These are phyloP conservation scores for Elachura formosa DNA, from an alignment of 2,113 vertebrate species.

Conservation along the genomic window DNA sequence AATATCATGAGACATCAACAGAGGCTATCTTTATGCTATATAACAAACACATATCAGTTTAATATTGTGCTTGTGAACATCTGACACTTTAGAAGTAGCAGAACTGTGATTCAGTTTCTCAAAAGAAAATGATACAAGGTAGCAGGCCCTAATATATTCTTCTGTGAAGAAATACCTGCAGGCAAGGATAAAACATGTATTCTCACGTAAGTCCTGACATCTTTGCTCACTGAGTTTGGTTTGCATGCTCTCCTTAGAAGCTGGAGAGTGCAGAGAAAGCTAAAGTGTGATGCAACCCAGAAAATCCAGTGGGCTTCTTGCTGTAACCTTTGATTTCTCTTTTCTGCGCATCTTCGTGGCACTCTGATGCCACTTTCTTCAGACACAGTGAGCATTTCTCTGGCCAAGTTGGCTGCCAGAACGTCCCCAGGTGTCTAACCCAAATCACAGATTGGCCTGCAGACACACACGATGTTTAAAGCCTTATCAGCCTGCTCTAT, in stretches of 20 bases:
- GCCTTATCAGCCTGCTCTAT: neutral
- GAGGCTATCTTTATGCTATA: neutral
- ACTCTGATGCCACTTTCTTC: rapidly evolving
- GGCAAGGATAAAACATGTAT: neutral
- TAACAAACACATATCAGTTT: constrained; percentile 20
- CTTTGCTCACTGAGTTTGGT: neutral
- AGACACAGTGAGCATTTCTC: rapidly evolving
- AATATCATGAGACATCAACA: constrained; percentile 34
- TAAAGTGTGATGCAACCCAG: neutral
- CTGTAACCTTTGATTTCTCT: neutral
- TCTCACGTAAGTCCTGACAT: neutral
- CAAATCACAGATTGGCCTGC: neutral
- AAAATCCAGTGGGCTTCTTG: neutral
- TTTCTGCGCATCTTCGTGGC: rapidly evolving
- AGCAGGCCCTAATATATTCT: neutral
- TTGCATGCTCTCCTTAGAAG: neutral
- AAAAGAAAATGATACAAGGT: neutral
- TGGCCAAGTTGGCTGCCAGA: neutral
- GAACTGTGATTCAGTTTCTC: neutral
- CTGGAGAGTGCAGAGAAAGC: neutral
- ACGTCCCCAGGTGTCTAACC: neutral
- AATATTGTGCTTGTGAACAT: constrained; percentile 6
- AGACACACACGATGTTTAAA: neutral
- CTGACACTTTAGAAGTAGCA: neutral
- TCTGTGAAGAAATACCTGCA: constrained; percentile 2